Percentiles rank a stretch among this genome's conserved stretches.
Conservation (phyloP, 2,113 vertebrate species). For the Callocephalon fimbriatum region DNA sequence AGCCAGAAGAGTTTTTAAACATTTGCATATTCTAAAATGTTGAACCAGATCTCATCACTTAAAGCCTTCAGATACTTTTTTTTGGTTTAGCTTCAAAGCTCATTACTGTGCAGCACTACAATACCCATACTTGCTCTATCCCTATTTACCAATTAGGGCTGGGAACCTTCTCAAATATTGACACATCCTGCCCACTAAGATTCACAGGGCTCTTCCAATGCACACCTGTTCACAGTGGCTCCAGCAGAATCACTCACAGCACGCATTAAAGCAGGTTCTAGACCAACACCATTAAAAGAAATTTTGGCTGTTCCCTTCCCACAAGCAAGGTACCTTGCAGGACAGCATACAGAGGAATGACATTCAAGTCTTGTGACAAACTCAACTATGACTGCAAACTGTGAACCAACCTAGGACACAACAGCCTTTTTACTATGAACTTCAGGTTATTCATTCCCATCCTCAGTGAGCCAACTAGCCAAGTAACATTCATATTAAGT, state of each 20-base stretch:
- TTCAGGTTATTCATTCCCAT: background rate
- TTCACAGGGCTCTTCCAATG: background rate
- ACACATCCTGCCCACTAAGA: slow-evolving; percentile 40
- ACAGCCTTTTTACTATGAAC: background rate
- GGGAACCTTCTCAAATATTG: slow-evolving; percentile 58
- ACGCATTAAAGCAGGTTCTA: background rate
- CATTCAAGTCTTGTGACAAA: background rate
- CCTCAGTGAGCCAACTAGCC: background rate
- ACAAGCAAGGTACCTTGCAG: background rate
- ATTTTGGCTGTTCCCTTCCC: background rate
- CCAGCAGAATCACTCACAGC: background rate
- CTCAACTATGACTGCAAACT: background rate
- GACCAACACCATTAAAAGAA: background rate
- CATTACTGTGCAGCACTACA: background rate
- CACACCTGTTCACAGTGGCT: background rate
- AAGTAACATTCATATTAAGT: background rate
- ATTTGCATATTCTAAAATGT: background rate
- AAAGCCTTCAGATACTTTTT: background rate
- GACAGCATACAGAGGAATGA: background rate
- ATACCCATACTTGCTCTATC: background rate
- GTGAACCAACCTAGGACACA: background rate
- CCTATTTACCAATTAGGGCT: slow-evolving; percentile 37
- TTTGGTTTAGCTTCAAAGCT: background rate
- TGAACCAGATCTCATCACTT: background rate
- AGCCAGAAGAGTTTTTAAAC: background rate